phyloP scores from a whole-genome alignment of 2,113 vertebrate genomes.

The Merops nubicus region DNA sequence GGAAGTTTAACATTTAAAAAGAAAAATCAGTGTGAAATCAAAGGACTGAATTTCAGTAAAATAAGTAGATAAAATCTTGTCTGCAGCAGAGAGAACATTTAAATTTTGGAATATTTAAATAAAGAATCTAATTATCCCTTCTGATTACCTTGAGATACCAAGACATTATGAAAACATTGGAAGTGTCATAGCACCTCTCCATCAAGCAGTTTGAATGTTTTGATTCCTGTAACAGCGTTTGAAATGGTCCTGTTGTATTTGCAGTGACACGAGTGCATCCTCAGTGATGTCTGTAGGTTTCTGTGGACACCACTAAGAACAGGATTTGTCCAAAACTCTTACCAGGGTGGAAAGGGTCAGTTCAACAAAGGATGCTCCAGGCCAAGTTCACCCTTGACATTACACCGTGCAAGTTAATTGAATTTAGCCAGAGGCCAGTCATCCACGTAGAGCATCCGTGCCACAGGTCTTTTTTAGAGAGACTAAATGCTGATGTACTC shows the following conservation, averaged over 20 bases:
- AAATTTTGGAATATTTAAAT: background rate
- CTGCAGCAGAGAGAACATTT: background rate
- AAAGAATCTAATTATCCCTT: background rate
- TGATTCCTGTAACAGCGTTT: slow-evolving; percentile 51
- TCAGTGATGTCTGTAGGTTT: background rate
- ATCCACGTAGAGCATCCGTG: accelerated
- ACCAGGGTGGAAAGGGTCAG: background rate
- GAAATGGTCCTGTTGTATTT: background rate
- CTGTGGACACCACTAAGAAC: background rate
- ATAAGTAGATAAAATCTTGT: background rate
- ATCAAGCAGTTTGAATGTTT: slow-evolving; percentile 8
- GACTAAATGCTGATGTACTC: background rate
- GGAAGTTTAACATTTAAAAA: background rate
- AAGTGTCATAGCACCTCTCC: slow-evolving; percentile 6
- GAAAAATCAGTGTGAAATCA: background rate
- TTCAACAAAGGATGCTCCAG: background rate
- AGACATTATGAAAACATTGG: background rate
- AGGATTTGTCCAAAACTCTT: background rate
- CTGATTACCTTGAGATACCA: background rate
- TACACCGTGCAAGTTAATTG: background rate
- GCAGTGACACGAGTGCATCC: background rate
- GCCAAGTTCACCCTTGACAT: background rate
- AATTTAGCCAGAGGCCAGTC: background rate
- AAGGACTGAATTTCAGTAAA: background rate
- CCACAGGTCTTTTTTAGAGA: background rate